Evolutionary conservation across 2,797 vertebrate species (phyloP).

Genomic region (Clarias fuscus): DNA sequence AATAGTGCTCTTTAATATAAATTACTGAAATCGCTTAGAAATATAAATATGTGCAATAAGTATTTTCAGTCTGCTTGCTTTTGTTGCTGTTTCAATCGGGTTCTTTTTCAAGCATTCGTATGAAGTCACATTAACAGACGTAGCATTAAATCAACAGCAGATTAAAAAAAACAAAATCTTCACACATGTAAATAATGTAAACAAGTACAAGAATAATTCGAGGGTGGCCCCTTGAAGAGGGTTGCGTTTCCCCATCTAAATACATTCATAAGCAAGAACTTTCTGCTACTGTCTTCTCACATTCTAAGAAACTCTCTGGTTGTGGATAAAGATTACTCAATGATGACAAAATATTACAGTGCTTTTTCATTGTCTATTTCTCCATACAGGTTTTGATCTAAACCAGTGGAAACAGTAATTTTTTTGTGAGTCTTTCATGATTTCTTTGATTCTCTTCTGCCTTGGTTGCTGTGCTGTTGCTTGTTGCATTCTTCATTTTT

Average conservation of each 20-base stretch:
- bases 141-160: constrained; percentile 70
- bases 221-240: constrained; percentile 52
- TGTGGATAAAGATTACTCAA: constrained; percentile 53
- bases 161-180: constrained; percentile 58
- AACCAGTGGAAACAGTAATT: not conserved
- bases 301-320: constrained; percentile 22
- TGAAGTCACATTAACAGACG: constrained; percentile 77
- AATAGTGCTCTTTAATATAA: constrained; percentile 99
- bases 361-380: not conserved
- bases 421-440: not conserved
- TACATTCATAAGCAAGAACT: constrained; percentile 69
- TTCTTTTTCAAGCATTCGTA: constrained; percentile 80
- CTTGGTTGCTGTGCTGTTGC: constrained; percentile 21
- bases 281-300: constrained; percentile 42
- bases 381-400: constrained; percentile 13
- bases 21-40: constrained; percentile 90
- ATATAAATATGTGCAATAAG: constrained; percentile 99
- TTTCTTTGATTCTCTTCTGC: constrained; percentile 21
- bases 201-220: constrained; percentile 52
- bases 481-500: constrained; percentile 45
- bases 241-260: constrained; percentile 47
- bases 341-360: constrained; percentile 38
- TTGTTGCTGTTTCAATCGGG: constrained; percentile 8
- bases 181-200: constrained; percentile 84
- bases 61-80: constrained; percentile 72